Evolutionary conservation across 1,140 invertebrate genomes (phyloP).

Genomic region (Drosophila aff.): DNA sequence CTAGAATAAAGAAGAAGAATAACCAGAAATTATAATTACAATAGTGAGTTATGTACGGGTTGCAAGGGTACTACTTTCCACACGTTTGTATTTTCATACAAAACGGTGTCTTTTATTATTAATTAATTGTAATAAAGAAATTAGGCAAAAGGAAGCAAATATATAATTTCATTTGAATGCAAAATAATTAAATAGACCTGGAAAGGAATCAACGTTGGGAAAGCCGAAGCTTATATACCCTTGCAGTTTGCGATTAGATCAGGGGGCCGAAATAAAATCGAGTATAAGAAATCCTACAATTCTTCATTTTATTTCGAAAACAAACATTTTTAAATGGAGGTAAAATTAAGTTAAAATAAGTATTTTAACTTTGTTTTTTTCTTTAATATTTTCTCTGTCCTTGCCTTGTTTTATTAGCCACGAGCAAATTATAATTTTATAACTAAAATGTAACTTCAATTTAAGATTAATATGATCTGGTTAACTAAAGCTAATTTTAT

Average conservation of each 20-base stretch:
- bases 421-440: slow-evolving; percentile 41
- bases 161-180: not conserved
- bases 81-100: not conserved
- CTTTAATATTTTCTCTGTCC: not conserved
- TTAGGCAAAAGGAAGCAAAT: not conserved
- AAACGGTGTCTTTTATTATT: not conserved
- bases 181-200: not conserved
- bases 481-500: not conserved
- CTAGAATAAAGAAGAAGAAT: not conserved
- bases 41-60: not conserved
- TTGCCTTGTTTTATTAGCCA: too few species aligned
- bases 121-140: not conserved
- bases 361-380: not conserved
- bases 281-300: too few species aligned
- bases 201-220: too few species aligned
- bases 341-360: slow-evolving; percentile 39
- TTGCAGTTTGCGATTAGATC: too few species aligned
- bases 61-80: too few species aligned
- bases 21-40: not conserved
- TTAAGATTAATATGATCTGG: not conserved
- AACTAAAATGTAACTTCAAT: slow-evolving; percentile 32
- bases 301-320: too few species aligned
- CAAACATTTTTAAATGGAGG: slow-evolving; percentile 37
- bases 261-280: too few species aligned
- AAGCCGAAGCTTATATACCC: too few species aligned